Evolutionary conservation across 2,113 vertebrate species (phyloP).

Genomic region (Mandrillus leucophaeus): DNA sequence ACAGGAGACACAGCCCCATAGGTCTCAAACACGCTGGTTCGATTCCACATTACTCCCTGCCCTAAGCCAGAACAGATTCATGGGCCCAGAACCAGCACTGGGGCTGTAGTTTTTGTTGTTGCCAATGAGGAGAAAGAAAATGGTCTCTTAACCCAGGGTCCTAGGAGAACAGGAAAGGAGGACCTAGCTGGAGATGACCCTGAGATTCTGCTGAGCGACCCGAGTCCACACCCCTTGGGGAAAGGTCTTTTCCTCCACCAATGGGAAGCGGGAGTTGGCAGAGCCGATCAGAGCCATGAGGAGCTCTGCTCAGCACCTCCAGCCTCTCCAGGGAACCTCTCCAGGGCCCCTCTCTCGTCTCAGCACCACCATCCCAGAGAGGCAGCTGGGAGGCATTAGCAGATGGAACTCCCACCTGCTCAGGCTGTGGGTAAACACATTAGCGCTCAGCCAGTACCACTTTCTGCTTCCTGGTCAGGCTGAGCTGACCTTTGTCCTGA

Average conservation of each 20-base stretch:
- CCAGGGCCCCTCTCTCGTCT: not conserved
- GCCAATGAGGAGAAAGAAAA: not conserved
- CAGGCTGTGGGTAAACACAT: conserved; percentile 71
- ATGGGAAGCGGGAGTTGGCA: rapidly evolving
- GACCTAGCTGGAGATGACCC: not conserved
- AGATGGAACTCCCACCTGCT: conserved; percentile 59
- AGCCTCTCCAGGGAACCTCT: not conserved
- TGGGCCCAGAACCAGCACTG: not conserved
- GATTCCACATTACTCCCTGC: not conserved
- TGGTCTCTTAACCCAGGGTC: not conserved
- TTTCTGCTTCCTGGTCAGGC: not conserved
- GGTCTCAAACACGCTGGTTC: not conserved
- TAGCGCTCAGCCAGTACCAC: not conserved
- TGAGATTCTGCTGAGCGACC: not conserved
- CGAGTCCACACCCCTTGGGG: not conserved
- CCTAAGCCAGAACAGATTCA: not conserved
- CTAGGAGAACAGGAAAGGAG: not conserved
- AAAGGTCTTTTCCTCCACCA: not conserved
- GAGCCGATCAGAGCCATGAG: rapidly evolving
- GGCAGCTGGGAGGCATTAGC: conserved; percentile 42
- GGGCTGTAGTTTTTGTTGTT: not conserved
- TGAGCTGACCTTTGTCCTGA: conserved; percentile 48
- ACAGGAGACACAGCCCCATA: not conserved
- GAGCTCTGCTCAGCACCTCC: not conserved
- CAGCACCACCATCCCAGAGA: not conserved